Evolutionary conservation across 2,888 invertebrate genomes (phyloP), one percentile per base, ranked within the genome.

Genomic region (Agrotis puta): DNA sequence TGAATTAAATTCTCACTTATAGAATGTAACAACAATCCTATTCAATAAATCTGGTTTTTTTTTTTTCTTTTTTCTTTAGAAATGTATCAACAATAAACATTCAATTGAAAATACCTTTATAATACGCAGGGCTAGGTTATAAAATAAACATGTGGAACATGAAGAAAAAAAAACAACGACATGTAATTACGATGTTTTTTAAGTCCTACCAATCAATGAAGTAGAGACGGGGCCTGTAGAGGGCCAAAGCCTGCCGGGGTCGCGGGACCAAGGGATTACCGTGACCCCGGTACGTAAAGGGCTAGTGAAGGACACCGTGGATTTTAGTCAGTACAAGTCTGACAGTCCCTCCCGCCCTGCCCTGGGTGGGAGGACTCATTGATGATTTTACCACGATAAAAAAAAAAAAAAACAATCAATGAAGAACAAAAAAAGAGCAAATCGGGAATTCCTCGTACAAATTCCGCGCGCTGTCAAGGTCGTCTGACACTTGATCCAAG

Each of bases 391-490:
- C n/a, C n/a, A n/a, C n/a, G n/a, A n/a, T n/a, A n/a, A n/a, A n/a
- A 54, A 39, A 14, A 39, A 50, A 45, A 24, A 39, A 22, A 6
- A 68, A 9, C 20, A 62, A 54, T 58, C 27, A 63, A 73, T 58
- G 33, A 53, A 72, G n/a, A n/a, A n/a, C n/a, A 3, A 57, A 47
- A 62, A 66, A 79, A 62, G 65, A 76, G 51, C 27, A 50, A 57
- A 75, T 74, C 47, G 69, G 83, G 50, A 70, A 74, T 85, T 83
- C 84, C 79, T 79, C 54, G 64, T 73, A 79, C 33, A 50, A 83
- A 84, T 84, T 84, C 84, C 85, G 84, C 66, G 64, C 74, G 72
- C 82, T 85, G 76, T 84, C 84, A 84, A 84, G 84, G 84, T 84
- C 84, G 64, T 64, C 64, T 79, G 79, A 77, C 85, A 85, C 71